These are phyloP conservation scores for Burhinus oedicnemus DNA, from an alignment of 2,113 vertebrate genomes.

Conservation along the genomic window DNA sequence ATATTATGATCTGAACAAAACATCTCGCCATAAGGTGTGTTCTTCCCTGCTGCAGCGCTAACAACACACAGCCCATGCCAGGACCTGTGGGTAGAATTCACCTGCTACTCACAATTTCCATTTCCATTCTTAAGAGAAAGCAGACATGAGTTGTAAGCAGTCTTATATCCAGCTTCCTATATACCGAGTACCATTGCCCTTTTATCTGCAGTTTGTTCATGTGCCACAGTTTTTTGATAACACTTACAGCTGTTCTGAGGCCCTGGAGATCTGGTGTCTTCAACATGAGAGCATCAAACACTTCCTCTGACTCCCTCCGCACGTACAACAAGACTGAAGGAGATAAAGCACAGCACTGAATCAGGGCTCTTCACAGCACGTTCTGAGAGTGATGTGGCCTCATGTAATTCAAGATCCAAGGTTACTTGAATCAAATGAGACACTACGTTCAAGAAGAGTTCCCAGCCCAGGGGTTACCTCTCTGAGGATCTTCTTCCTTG, in stretches of 20 bases:
- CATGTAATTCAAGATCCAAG: accelerated
- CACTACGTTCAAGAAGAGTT: not conserved
- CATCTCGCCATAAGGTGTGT: not conserved
- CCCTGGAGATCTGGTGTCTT: slow-evolving; percentile 90
- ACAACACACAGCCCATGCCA: not conserved
- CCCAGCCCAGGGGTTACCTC: slow-evolving; percentile 77
- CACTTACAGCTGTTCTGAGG: slow-evolving; percentile 91
- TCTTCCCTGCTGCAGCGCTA: not conserved
- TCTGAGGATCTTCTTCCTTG: slow-evolving; percentile 86
- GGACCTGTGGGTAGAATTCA: not conserved
- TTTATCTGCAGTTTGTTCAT: not conserved
- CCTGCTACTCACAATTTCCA: not conserved
- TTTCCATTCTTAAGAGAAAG: not conserved
- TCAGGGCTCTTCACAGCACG: accelerated
- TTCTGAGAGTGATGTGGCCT: accelerated
- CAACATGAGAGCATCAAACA: slow-evolving; percentile 97
- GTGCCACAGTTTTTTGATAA: not conserved
- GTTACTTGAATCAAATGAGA: not conserved
- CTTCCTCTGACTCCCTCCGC: slow-evolving; percentile 87
- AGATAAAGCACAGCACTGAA: not conserved
- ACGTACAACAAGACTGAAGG: slow-evolving; percentile 91
- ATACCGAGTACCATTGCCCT: not conserved
- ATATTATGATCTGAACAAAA: not conserved
- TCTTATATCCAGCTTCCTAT: accelerated
- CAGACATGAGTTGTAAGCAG: not conserved